Percentiles rank a stretch among this genome's conserved stretches.
These are phyloP conservation scores for Drosophila tani DNA, from an alignment of 1,140 invertebrate genomes.

Conservation along the genomic window DNA sequence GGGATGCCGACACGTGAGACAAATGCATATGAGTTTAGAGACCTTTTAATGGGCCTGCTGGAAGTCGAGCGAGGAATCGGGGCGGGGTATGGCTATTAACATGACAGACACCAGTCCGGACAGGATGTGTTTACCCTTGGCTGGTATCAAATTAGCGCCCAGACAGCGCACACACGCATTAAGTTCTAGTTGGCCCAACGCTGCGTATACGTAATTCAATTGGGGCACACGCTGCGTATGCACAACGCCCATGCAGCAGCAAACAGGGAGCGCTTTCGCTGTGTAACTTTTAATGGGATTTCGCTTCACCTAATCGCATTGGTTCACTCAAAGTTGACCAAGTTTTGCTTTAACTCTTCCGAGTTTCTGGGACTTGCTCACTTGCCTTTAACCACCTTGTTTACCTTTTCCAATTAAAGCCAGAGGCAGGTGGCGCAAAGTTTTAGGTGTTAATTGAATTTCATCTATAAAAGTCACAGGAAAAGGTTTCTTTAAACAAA, in stretches of 20 bases:
- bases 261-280: neutral
- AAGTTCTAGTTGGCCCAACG: neutral
- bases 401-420: conserved; percentile 55
- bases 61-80: conserved; percentile 4
- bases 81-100: conserved; percentile 53
- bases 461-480: neutral
- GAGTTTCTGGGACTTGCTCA: conserved; percentile 3
- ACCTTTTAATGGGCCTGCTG: conserved; percentile 56
- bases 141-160: conserved; percentile 38
- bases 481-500: neutral
- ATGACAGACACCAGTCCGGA: conserved; percentile 35
- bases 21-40: conserved; percentile 78
- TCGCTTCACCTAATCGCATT: conserved; percentile 15
- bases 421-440: conserved; percentile 8
- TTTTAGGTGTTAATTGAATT: conserved; percentile 41
- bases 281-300: conserved; percentile 42
- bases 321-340: conserved; percentile 23
- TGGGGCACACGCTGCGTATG: conserved; percentile 37
- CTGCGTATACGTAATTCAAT: conserved; percentile 47
- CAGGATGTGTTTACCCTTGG: conserved; percentile 44
- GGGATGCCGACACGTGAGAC: conserved; percentile 68
- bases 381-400: conserved; percentile 4
- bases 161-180: conserved; percentile 29
- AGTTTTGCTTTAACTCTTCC: conserved; percentile 39
- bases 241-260: conserved; percentile 19